Base-by-base conservation (phyloP, 2,113 vertebrate genomes). In the Cynocephalus volans region DNA sequence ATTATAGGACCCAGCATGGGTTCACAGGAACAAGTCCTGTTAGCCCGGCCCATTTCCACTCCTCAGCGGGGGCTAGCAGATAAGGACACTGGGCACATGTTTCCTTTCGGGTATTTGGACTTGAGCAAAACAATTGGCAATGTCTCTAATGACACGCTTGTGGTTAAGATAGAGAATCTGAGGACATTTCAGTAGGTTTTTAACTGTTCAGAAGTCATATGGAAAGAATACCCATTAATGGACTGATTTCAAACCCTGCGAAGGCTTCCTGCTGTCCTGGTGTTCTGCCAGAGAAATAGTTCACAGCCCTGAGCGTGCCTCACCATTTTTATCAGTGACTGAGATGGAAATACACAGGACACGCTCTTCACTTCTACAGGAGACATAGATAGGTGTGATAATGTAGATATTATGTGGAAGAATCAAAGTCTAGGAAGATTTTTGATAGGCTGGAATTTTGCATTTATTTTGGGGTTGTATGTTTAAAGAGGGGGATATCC, bases 1-100 rank as follows among this genome's bases (percentile, higher is more conserved):
- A 83, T 92, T 93, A 94, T 36, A 90, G 90, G 75, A 65, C 84
- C 52, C 94, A 94, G 94, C 90, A 11, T 88, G 93, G 48, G 84
- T 50, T 77, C 45, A 10, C 26, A 45, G 64, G 85, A 95, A 73
- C 72, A 67, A 81, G 83, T 58, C 76, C 65, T 52, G 58, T 93
- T 75, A 83, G 94, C n/a, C 64, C n/a, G 0, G 62, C 41, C 60
- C 88, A 90, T 92, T 97, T 92, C 82, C 94, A 86, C 14, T 83
- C 70, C 90, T 92, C 96, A 48, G 84, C 52, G 12, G 93, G 84
- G 75, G 52, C 0, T 96, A 84, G 85, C 84, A 77, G 83, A 93
- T 77, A 91, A 83, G 92, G 84, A 90, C 76, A 90, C 75, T 54
- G 58, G 36, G 62, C 64, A 77, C 75, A 56, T 76, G 33, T 93